These are phyloP conservation scores for Helicoverpa zea DNA, from an alignment of 1,140 invertebrate species.

Conservation along the genomic window DNA sequence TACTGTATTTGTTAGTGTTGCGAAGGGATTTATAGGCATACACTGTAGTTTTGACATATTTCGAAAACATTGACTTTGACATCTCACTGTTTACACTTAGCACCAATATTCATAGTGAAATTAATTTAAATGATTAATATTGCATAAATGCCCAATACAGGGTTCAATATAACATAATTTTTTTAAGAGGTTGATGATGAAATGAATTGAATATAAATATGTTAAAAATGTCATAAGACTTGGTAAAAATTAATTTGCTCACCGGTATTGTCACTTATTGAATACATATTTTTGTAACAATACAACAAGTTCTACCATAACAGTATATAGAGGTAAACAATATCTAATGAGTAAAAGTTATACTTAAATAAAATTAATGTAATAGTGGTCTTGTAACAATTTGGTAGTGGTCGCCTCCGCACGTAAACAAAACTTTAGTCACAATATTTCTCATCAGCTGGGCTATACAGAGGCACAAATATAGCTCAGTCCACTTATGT, in stretches of 20 bases:
- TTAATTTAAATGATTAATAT: not conserved
- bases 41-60: not conserved
- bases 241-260: not conserved
- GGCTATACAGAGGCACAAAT: slow-evolving; percentile 4
- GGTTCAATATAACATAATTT: not conserved
- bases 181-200: not conserved
- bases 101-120: slow-evolving; percentile 5
- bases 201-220: not conserved
- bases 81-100: slow-evolving; percentile 34
- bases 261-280: too few species aligned
- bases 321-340: too few species aligned
- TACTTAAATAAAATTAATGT: too few species aligned
- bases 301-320: too few species aligned
- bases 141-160: not conserved
- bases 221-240: not conserved
- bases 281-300: too few species aligned
- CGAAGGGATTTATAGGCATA: not conserved
- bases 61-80: not conserved
- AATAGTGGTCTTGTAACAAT: not conserved
- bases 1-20: not conserved
- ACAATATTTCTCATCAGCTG: slow-evolving; percentile 18
- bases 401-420: slow-evolving; percentile 10
- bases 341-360: too few species aligned
- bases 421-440: slow-evolving; percentile 41
- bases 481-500: slow-evolving; percentile 33